Conservation (phyloP, 2,113 vertebrate genomes). For the Daboia siamensis region DNA sequence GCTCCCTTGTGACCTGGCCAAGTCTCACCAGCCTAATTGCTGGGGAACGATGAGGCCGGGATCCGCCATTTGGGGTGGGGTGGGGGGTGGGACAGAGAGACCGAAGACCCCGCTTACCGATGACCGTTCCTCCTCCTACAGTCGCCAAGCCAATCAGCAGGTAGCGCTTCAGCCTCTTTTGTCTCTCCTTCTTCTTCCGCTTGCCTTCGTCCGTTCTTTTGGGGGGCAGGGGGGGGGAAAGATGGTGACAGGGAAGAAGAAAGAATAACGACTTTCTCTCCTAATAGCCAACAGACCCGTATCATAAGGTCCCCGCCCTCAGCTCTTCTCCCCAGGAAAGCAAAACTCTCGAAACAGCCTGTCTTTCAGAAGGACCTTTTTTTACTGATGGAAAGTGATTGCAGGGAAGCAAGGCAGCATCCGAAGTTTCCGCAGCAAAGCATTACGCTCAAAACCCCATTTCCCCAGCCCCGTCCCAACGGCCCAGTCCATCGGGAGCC, state of each 20-base stretch:
- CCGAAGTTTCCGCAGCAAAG: no score
- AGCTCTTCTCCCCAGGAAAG: no score
- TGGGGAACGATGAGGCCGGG: background rate
- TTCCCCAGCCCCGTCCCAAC: no score
- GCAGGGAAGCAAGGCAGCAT: no score
- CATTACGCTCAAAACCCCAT: no score
- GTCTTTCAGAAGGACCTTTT: no score
- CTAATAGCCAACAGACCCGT: background rate
- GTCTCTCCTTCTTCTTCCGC: slow-evolving; percentile 81
- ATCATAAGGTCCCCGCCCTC: no score
- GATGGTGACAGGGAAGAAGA: no score
- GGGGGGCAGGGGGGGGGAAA: no score
- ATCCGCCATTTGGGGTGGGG: background rate
- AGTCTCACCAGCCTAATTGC: background rate
- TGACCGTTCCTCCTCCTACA: slow-evolving; percentile 88
- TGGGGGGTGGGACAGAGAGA: background rate
- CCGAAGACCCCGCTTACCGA: slow-evolving; percentile 70
- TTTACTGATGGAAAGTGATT: no score
- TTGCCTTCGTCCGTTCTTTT: slow-evolving; percentile 78
- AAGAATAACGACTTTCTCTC: background rate
- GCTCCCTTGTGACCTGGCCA: background rate
- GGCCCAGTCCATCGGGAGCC: no score
- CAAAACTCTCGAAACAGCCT: no score
- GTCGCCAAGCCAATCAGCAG: slow-evolving; percentile 92
- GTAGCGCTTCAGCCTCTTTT: slow-evolving; percentile 82